A percentile compares a stretch with the other conserved stretches of the same genome.
Conservation (phyloP, 2,888 invertebrate species). For the Heliconius ethilla region DNA sequence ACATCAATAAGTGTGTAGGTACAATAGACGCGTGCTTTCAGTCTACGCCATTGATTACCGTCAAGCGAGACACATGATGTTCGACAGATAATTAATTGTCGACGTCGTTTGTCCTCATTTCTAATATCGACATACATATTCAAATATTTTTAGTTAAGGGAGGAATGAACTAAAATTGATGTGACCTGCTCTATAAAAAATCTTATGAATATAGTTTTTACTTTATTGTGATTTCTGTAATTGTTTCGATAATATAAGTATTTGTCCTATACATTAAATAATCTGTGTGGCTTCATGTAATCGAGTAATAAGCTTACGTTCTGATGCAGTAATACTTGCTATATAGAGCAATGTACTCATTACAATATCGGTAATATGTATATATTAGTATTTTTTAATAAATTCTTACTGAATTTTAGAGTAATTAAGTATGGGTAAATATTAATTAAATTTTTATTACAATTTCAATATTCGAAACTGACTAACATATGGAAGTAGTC, state of each 20-base stretch:
- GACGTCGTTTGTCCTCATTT: conserved; percentile 32
- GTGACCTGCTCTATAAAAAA: conserved; percentile 4
- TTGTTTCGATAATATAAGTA: conserved; percentile 2
- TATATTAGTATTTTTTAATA: too few relatives aligned
- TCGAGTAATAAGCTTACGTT: conserved; percentile 32
- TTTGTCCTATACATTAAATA: conserved; percentile 28
- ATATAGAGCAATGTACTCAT: conserved; percentile 23
- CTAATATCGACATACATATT: conserved; percentile 23
- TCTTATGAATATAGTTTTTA: neutral
- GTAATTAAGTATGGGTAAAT: too few relatives aligned
- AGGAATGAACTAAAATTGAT: neutral
- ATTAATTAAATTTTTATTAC: neutral
- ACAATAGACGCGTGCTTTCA: conserved; percentile 28
- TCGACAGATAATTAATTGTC: conserved; percentile 47
- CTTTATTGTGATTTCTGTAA: neutral
- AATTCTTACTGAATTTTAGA: too few relatives aligned
- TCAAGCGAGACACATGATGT: conserved; percentile 44
- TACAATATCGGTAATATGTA: neutral
- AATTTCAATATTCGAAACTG: neutral
- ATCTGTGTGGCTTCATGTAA: conserved; percentile 39
- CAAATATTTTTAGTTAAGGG: neutral
- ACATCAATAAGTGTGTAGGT: conserved; percentile 15
- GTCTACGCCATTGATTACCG: conserved; percentile 46
- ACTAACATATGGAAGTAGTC: neutral
- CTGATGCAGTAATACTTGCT: conserved; percentile 18